phyloP scores from a whole-genome alignment of 2,113 vertebrate species.

The Eretmodus cyanostictus region DNA sequence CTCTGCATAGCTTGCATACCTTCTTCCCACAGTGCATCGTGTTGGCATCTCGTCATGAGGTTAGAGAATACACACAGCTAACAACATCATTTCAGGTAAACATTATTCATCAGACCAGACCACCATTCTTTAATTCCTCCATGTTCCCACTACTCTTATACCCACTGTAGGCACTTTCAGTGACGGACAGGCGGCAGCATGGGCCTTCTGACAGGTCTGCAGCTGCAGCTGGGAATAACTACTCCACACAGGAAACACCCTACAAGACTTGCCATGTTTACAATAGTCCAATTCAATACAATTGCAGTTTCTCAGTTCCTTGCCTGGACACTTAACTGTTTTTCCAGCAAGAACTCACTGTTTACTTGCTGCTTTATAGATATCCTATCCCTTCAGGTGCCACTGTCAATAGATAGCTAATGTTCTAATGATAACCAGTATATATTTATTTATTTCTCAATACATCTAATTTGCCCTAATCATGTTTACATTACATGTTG shows the following conservation, averaged over 20 bases:
- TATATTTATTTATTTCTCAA: not conserved
- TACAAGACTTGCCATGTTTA: not conserved
- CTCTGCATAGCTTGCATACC: not conserved
- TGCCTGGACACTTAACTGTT: not conserved
- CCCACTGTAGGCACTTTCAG: not conserved
- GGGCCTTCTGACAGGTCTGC: not conserved
- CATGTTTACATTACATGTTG: not conserved
- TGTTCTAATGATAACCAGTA: not conserved
- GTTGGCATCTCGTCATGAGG: not conserved
- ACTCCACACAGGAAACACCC: not conserved
- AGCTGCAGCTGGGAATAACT: not conserved
- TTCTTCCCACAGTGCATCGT: not conserved
- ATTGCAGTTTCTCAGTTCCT: not conserved
- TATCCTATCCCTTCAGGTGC: not conserved
- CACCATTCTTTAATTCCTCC: not conserved
- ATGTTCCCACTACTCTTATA: not conserved
- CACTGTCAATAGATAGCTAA: not conserved
- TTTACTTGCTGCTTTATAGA: not conserved
- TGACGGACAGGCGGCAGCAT: not conserved
- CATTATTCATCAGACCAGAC: not conserved
- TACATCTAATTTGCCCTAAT: not conserved
- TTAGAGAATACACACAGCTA: not conserved
- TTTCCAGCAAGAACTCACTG: not conserved
- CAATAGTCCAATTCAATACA: not conserved
- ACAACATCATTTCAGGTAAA: not conserved